Conservation (phyloP, 2,113 vertebrate genomes). For the Apodemus speciosus region DNA sequence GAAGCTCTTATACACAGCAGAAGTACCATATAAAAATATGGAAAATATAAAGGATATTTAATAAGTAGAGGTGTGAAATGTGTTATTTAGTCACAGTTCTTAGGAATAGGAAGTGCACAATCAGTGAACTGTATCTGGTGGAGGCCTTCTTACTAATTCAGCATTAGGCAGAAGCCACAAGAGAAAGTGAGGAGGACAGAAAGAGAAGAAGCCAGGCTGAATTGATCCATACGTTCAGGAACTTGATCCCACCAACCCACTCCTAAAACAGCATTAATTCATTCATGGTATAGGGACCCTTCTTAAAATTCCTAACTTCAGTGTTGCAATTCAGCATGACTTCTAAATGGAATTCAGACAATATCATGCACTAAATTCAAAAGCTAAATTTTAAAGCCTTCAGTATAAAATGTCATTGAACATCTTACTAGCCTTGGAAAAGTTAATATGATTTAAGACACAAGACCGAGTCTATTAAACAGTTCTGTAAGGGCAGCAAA, state of each 20-base stretch:
- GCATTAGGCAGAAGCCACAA: neutral
- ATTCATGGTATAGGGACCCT: neutral
- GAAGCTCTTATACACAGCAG: neutral
- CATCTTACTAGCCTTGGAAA: slow-evolving; percentile 28
- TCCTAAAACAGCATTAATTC: neutral
- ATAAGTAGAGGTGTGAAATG: slow-evolving; percentile 37
- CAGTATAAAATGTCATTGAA: slow-evolving; percentile 4
- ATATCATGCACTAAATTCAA: slow-evolving; percentile 18
- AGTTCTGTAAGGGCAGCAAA: neutral
- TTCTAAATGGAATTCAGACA: neutral
- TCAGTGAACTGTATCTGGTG: neutral
- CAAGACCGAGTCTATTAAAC: neutral
- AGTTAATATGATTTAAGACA: slow-evolving; percentile 11
- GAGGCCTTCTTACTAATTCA: neutral
- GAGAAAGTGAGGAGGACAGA: neutral
- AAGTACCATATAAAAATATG: slow-evolving; percentile 33
- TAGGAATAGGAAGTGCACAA: neutral
- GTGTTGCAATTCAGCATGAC: neutral
- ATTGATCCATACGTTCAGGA: neutral
- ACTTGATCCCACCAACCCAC: neutral
- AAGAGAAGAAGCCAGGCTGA: neutral
- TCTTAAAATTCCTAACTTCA: neutral
- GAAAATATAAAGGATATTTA: slow-evolving; percentile 29
- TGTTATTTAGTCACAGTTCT: neutral
- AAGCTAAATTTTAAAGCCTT: slow-evolving; percentile 37